These are phyloP conservation scores for Monomorium pharaonis DNA, from an alignment of 1,140 invertebrate species.

Conservation along the genomic window DNA sequence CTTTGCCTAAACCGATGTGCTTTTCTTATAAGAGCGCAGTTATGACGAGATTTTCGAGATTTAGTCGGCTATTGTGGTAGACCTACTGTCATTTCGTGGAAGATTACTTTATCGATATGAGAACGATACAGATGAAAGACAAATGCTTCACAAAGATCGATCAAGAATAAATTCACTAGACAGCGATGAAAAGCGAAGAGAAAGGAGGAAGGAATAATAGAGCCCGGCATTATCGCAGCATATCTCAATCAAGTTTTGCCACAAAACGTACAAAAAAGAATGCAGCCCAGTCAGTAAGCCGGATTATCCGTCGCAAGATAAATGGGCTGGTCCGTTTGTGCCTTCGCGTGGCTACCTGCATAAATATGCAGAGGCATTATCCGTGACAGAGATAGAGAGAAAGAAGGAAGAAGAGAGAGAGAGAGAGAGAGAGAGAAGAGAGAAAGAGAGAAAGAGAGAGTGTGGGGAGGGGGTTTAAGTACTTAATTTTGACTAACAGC, in stretches of 20 bases:
- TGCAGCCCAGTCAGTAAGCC: conserved; percentile 32
- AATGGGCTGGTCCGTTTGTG: conserved; percentile 49
- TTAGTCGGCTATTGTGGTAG: conserved; percentile 61
- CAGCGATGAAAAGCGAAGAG: not conserved
- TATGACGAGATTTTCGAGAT: conserved; percentile 36
- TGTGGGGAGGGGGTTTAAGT: not conserved
- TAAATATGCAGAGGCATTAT: conserved; percentile 43
- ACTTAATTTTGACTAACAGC: conserved; percentile 16
- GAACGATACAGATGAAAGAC: conserved; percentile 51
- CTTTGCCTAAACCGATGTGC: not conserved
- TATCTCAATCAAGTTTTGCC: conserved; percentile 69
- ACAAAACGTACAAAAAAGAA: conserved; percentile 47
- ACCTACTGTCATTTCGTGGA: conserved; percentile 34
- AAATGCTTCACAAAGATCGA: conserved; percentile 39
- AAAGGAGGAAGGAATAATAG: conserved; percentile 62
- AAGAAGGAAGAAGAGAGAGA: no score
- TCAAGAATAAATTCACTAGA: conserved; percentile 4
- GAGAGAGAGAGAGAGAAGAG: not conserved
- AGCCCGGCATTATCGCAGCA: conserved; percentile 65
- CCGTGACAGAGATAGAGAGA: not conserved
- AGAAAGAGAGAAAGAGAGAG: not conserved
- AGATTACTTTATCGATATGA: conserved; percentile 51
- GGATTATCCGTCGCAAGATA: conserved; percentile 70
- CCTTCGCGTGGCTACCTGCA: not conserved
- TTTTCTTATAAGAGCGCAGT: not conserved